These are phyloP conservation scores for Palythoa heliodiscus DNA, from an alignment of 92 coral and sea anemone genomes.

Conservation along the genomic window DNA sequence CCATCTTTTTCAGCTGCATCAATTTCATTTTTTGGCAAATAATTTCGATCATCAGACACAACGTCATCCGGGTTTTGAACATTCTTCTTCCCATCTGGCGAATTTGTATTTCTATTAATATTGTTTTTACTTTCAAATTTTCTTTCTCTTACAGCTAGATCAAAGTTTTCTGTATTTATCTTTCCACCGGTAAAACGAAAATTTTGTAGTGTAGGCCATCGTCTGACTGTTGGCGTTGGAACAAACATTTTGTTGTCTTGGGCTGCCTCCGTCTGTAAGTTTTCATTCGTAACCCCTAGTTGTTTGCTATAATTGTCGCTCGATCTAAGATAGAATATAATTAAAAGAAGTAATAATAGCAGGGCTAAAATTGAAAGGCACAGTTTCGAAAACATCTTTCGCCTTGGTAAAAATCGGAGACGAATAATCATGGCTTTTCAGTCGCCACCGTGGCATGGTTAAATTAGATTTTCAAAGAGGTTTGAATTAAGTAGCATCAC, in stretches of 20 bases:
- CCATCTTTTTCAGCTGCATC: not conserved
- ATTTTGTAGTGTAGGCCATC: constrained; percentile 10
- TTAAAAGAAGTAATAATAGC: not conserved
- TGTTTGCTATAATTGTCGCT: not conserved
- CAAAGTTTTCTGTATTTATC: not conserved
- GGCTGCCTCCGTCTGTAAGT: not conserved
- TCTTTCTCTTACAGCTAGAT: not conserved
- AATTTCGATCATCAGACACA: not conserved
- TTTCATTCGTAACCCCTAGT: not conserved
- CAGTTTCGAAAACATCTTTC: constrained; percentile 23
- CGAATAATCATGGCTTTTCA: constrained; percentile 23
- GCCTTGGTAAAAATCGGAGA: constrained; percentile 17
- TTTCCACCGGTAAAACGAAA: not conserved
- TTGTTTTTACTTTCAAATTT: not conserved
- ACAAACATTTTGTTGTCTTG: not conserved
- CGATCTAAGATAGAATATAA: constrained; percentile 11
- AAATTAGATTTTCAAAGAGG: not conserved
- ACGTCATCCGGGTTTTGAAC: not conserved
- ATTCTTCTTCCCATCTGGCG: not conserved
- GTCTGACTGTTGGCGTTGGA: not conserved
- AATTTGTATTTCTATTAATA: not conserved
- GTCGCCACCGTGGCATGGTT: constrained; percentile 35
- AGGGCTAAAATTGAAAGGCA: not conserved
- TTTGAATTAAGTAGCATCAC: not conserved
- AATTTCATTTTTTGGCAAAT: not conserved